Evolutionary conservation across 92 coral and sea anemone genomes (phyloP), one percentile per base, ranked within the genome.

Genomic region (Muricea muricata): DNA sequence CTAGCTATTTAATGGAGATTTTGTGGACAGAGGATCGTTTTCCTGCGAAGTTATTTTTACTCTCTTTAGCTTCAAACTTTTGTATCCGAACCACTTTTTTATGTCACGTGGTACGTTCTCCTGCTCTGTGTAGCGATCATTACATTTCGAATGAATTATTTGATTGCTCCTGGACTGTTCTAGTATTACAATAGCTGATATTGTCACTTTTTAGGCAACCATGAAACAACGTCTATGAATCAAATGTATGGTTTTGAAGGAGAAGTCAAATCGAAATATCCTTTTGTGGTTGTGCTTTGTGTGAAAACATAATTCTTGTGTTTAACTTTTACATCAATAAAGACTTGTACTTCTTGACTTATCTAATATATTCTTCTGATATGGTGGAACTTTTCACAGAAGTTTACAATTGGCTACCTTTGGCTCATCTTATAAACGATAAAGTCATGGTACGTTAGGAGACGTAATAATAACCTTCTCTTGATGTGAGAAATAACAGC

Each of bases 231-330:
- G n/a, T 93, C 94, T 79, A 91, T 96, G 99, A 96, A 96, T 65
- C 99, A 96, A 84, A 96, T 96, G 99, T 96, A 93, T 82, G 99
- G 99, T n/a, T 96, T 96, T 92, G 99, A 96, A 73, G 99, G 99
- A 67, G 99, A 96, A 89, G 99, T 96, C 21, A 96, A 90, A 54
- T 80, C 94, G 25, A 96, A 96, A 93, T 96, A 96, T 96, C 99
- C 99, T 96, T 95, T 91, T 8, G n/a, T 34, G 10, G 40, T 21
- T 39, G 30, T 45, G 2, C 21, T 1, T 21, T 20, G 26, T 52
- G 7, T 52, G 23, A 20, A 52, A 17, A 52, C 20, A 9, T 20
- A 6, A 4, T 18, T 52, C 20, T 9, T 52, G 2, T 20, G 1
- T 6, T 18, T 52, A 0, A 52, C 2, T 20, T 52, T 45, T 12